These are phyloP conservation scores for Psittacus erithacus DNA, from an alignment of 2,113 vertebrate genomes.

Conservation along the genomic window DNA sequence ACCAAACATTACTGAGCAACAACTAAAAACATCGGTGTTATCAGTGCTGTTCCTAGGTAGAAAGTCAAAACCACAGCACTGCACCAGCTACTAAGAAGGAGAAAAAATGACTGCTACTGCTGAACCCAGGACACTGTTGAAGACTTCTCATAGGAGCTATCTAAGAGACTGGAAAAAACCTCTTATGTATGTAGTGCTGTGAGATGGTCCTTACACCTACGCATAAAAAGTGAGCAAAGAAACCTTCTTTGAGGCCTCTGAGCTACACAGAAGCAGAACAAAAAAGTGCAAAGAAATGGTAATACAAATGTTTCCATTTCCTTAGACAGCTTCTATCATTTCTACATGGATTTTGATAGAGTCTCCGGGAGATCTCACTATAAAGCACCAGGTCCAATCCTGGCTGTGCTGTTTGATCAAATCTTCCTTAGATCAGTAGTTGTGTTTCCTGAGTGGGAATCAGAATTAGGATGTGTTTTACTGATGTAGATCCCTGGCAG, in stretches of 20 bases:
- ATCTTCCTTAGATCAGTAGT: background rate
- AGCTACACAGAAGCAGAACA: background rate
- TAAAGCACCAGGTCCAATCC: background rate
- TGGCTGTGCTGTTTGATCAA: background rate
- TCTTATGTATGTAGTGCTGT: background rate
- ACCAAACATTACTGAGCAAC: no score
- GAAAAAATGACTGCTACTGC: no score
- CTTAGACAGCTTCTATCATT: rapidly evolving
- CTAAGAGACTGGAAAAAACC: background rate
- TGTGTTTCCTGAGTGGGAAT: background rate
- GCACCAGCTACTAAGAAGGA: no score
- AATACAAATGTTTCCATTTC: background rate
- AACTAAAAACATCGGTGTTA: no score
- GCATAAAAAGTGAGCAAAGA: background rate
- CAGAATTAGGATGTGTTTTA: background rate
- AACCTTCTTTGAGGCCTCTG: background rate
- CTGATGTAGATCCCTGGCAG: background rate
- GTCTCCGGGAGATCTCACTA: background rate
- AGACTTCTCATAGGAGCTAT: background rate
- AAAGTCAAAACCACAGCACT: no score
- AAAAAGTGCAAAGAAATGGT: background rate
- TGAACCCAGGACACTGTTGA: background rate
- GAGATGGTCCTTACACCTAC: background rate
- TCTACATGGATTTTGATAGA: background rate
- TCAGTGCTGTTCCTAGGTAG: no score